Evolutionary conservation across 2,888 invertebrate genomes (phyloP).

Genomic region (Thymelicus sylvestris): DNA sequence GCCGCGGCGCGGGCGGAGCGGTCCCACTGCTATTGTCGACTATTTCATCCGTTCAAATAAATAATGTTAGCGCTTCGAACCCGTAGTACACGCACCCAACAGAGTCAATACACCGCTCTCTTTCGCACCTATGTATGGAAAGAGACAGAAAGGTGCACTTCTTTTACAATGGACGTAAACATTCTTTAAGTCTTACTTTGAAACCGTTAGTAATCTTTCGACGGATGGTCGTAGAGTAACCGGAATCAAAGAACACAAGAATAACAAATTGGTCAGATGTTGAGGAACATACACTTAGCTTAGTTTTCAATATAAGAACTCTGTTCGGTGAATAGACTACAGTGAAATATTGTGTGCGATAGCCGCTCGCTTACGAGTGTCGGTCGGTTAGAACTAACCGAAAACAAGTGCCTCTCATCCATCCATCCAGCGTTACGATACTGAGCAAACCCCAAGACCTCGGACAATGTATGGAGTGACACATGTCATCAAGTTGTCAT

Average conservation of each 20-base stretch:
- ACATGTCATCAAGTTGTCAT: not conserved
- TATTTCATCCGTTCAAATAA: constrained; percentile 22
- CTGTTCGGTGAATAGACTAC: not conserved
- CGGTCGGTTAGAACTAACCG: not conserved
- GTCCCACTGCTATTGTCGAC: not conserved
- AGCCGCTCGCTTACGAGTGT: not conserved
- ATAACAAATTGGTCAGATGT: not conserved
- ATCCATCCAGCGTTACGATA: not conserved
- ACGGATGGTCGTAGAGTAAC: no score
- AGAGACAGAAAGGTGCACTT: not conserved
- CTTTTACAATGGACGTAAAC: no score
- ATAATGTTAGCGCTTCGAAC: constrained; percentile 24
- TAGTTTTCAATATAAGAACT: not conserved
- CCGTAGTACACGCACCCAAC: not conserved
- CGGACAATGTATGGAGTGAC: not conserved
- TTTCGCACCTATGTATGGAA: not conserved
- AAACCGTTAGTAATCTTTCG: no score
- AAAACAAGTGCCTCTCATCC: not conserved
- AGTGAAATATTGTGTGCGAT: not conserved
- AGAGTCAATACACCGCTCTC: not conserved
- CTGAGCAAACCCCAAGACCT: not conserved
- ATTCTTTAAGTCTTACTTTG: no score
- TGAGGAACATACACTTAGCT: not conserved
- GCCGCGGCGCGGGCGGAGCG: constrained; percentile 40
- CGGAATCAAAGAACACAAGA: not conserved